phyloP scores from a whole-genome alignment of 2,888 invertebrate genomes.

The Lepetodrilus schrolli region DNA sequence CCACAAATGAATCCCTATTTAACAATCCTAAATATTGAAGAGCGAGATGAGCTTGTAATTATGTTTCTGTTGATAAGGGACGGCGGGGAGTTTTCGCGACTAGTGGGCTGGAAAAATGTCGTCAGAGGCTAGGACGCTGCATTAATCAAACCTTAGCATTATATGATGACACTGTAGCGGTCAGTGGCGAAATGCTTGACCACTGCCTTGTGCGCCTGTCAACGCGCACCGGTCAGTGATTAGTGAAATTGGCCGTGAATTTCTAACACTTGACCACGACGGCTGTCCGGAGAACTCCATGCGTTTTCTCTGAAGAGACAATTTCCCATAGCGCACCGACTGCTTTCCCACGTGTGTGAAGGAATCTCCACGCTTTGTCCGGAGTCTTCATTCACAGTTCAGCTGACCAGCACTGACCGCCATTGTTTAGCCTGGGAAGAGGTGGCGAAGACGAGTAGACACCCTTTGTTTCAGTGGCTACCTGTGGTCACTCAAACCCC shows the following conservation, averaged over 20 bases:
- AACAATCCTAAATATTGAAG: conserved; percentile 29
- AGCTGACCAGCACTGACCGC: conserved; percentile 21
- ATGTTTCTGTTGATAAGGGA: background rate
- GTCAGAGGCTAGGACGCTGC: background rate
- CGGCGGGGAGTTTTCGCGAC: background rate
- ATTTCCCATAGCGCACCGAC: conserved; percentile 18
- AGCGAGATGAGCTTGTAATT: conserved; percentile 22
- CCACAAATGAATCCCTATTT: conserved; percentile 25
- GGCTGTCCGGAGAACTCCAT: background rate
- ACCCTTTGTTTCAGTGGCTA: conserved; percentile 11
- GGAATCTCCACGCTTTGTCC: conserved; percentile 17
- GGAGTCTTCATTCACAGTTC: conserved; percentile 12
- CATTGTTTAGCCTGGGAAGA: background rate
- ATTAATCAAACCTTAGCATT: conserved; percentile 28
- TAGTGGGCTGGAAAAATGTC: conserved; percentile 13
- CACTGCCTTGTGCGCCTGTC: conserved; percentile 13
- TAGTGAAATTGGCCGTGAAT: conserved; percentile 29
- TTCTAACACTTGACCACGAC: background rate
- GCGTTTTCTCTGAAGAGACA: conserved; percentile 9
- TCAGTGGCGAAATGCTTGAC: conserved; percentile 10
- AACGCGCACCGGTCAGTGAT: conserved; percentile 23
- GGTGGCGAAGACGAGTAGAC: background rate
- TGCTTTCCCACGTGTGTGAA: conserved; percentile 1
- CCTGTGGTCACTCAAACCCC: too few species aligned
- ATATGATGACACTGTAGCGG: conserved; percentile 26